phyloP scores from a whole-genome alignment of 2,888 invertebrate species.

The Aporophyla nigra region DNA sequence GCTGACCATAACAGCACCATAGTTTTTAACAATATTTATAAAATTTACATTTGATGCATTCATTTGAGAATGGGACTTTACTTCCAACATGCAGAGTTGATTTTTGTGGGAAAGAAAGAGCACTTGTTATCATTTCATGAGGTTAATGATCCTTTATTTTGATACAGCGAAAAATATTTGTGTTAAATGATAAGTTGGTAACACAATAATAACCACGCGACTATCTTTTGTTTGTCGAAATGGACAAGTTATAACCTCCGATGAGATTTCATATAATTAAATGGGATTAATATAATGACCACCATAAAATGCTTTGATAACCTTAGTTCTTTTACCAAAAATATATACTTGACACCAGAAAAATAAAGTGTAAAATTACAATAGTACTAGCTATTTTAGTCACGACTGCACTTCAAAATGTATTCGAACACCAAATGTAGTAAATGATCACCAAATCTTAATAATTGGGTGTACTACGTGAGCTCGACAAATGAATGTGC shows the following conservation, averaged over 20 bases:
- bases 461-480: too few species aligned
- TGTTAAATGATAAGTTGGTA: conserved; percentile 27
- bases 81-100: not conserved
- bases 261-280: not conserved
- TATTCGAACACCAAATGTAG: too few species aligned
- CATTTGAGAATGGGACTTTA: conserved; percentile 14
- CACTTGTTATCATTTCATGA: conserved; percentile 45
- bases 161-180: conserved; percentile 27
- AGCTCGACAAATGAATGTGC: too few species aligned
- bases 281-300: too few species aligned
- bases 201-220: conserved; percentile 3
- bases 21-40: conserved; percentile 34
- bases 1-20: conserved; percentile 29
- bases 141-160: conserved; percentile 54
- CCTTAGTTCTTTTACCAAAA: too few species aligned
- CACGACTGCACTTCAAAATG: too few species aligned
- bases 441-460: too few species aligned
- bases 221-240: conserved; percentile 10
- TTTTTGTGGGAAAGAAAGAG: conserved; percentile 42
- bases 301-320: too few species aligned
- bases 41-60: not conserved
- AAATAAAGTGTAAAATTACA: too few species aligned
- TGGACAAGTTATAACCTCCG: not conserved
- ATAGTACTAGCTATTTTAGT: too few species aligned
- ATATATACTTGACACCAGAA: too few species aligned